Conservation (phyloP, 2,888 invertebrate species). For the Macrophya annulata region DNA sequence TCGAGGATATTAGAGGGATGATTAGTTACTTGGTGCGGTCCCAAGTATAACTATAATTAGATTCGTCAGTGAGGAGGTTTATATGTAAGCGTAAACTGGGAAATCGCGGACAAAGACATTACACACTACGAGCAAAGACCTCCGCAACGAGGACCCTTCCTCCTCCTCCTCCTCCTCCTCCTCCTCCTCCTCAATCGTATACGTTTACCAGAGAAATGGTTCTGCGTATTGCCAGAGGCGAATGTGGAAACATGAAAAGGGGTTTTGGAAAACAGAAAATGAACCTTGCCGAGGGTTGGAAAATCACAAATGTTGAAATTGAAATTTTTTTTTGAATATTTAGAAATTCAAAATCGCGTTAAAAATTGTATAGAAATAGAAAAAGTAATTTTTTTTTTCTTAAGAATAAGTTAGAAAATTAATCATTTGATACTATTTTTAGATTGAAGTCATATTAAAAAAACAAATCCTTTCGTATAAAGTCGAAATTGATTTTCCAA, state of each 20-base stretch:
- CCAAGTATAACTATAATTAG: conserved; percentile 42
- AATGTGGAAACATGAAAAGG: background rate
- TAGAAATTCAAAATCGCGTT: no score
- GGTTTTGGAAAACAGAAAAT: background rate
- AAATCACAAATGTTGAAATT: no score
- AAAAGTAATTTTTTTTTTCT: no score
- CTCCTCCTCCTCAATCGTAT: background rate
- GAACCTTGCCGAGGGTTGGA: background rate
- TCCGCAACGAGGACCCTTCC: background rate
- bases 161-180: no score
- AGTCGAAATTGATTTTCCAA: background rate
- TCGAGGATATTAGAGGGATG: conserved; percentile 31
- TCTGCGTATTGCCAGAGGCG: background rate
- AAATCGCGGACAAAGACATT: conserved; percentile 39
- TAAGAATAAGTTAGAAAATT: no score
- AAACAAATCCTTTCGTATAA: background rate
- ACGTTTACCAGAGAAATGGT: background rate
- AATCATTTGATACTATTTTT: no score
- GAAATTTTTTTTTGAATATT: no score
- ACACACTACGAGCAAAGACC: background rate
- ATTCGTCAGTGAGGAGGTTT: conserved; percentile 18
- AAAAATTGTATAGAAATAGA: no score
- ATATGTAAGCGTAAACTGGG: conserved; percentile 25
- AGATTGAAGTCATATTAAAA: background rate
- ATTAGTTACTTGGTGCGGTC: conserved; percentile 5